These are phyloP conservation scores for Poecilia latipinna DNA, from an alignment of 2,113 vertebrate species.

Conservation along the genomic window DNA sequence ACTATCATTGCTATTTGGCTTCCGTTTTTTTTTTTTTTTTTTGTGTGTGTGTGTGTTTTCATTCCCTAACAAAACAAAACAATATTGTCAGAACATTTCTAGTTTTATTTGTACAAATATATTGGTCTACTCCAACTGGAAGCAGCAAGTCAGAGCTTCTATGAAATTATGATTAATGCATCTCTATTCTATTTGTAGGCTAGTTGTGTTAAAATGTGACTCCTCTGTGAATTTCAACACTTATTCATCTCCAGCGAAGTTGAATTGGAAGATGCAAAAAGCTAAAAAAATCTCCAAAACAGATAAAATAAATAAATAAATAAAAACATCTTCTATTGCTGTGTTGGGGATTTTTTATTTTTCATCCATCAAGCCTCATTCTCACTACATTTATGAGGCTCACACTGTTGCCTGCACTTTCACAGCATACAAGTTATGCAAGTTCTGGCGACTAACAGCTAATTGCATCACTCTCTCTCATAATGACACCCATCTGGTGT, in stretches of 20 bases:
- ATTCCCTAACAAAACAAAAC: too few species aligned
- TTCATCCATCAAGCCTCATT: neutral
- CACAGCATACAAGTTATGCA: slow-evolving; percentile 26
- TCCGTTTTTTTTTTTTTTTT: too few species aligned
- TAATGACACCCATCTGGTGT: slow-evolving; percentile 64
- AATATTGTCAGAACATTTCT: too few species aligned
- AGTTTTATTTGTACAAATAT: too few species aligned
- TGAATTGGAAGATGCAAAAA: neutral
- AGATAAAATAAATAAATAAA: neutral
- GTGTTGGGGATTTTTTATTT: neutral
- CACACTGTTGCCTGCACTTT: slow-evolving; percentile 9
- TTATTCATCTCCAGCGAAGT: too few species aligned
- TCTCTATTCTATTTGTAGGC: neutral
- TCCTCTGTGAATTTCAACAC: neutral
- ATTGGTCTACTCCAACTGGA: neutral
- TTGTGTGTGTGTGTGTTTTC: too few species aligned
- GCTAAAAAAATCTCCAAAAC: neutral
- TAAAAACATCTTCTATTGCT: neutral
- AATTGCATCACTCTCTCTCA: slow-evolving; percentile 53
- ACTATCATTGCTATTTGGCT: too few species aligned
- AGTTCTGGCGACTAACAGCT: slow-evolving; percentile 5
- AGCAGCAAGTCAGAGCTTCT: neutral
- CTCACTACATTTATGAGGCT: neutral
- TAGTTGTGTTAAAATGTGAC: neutral
- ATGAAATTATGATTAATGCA: neutral